phyloP scores from a whole-genome alignment of 2,888 invertebrate genomes.

The Cheilosia pagana region DNA sequence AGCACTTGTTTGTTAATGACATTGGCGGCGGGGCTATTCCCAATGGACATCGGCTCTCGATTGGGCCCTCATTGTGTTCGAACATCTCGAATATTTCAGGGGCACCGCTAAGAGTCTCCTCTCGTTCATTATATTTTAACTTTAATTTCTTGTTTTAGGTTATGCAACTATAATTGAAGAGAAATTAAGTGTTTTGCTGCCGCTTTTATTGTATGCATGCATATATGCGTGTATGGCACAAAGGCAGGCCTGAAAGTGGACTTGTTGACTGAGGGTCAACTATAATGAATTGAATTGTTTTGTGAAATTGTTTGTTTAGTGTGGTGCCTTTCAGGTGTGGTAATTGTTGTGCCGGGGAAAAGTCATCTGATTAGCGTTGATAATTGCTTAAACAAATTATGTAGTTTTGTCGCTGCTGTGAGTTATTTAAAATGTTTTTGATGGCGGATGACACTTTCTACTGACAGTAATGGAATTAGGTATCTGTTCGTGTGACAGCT shows the following conservation, averaged over 20 bases:
- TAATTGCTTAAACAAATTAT: conserved; percentile 25
- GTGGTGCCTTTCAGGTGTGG: conserved; percentile 31
- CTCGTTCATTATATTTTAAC: not conserved
- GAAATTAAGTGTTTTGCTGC: conserved; percentile 34
- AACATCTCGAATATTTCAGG: conserved; percentile 43
- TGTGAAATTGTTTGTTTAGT: conserved; percentile 36
- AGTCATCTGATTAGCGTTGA: conserved; percentile 46
- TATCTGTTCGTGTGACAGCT: no score
- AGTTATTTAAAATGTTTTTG: conserved; percentile 21
- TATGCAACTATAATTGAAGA: conserved; percentile 62
- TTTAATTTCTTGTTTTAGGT: conserved; percentile 43
- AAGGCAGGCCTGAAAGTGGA: conserved; percentile 35
- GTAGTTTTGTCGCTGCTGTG: not conserved
- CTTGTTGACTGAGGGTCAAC: conserved; percentile 58
- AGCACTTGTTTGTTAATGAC: conserved; percentile 59
- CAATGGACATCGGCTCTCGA: conserved; percentile 23
- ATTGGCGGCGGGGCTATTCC: conserved; percentile 47
- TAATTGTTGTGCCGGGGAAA: conserved; percentile 20
- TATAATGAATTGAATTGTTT: conserved; percentile 63
- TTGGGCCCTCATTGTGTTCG: conserved; percentile 19
- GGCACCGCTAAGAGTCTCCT: conserved; percentile 49
- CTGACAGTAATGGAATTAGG: not conserved
- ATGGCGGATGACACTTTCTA: not conserved
- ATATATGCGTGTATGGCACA: conserved; percentile 3
- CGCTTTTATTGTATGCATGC: not conserved